These are phyloP conservation scores for Pipra filicauda DNA, from an alignment of 2,113 vertebrate genomes.

Conservation along the genomic window DNA sequence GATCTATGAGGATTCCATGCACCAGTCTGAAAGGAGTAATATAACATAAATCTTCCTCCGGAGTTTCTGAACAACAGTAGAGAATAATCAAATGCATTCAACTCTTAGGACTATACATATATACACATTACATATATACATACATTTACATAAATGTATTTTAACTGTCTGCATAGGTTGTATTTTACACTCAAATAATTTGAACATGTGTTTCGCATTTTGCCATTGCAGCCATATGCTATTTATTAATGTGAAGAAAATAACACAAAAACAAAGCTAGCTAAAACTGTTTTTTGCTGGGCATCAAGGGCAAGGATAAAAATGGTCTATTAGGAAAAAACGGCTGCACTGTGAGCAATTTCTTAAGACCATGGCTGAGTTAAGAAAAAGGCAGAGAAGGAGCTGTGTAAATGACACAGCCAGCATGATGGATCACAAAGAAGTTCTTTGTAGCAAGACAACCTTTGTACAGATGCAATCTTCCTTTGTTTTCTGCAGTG, in stretches of 20 bases:
- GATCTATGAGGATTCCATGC: not conserved
- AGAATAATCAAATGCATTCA: not conserved
- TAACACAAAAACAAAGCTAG: not conserved
- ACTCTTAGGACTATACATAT: not conserved
- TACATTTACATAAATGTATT: slow-evolving; percentile 7
- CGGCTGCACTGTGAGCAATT: not conserved
- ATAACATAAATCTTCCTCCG: not conserved
- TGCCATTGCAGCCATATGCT: not conserved
- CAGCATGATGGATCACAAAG: not conserved
- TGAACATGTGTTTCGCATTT: not conserved
- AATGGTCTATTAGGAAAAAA: not conserved
- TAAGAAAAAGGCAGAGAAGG: not conserved
- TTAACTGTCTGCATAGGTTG: not conserved
- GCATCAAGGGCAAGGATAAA: not conserved
- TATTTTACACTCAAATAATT: not conserved
- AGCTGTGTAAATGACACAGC: not conserved
- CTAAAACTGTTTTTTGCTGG: not conserved
- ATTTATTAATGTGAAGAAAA: slow-evolving; percentile 2
- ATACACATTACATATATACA: not conserved
- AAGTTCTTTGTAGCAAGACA: not conserved
- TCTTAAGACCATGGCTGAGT: not conserved
- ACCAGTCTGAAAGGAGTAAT: not conserved
- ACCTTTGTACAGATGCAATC: not conserved
- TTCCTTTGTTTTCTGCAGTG: not conserved
- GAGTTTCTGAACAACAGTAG: not conserved